These are phyloP conservation scores for Drosophila koepferae DNA, from an alignment of 2,888 invertebrate genomes.

Conservation along the genomic window DNA sequence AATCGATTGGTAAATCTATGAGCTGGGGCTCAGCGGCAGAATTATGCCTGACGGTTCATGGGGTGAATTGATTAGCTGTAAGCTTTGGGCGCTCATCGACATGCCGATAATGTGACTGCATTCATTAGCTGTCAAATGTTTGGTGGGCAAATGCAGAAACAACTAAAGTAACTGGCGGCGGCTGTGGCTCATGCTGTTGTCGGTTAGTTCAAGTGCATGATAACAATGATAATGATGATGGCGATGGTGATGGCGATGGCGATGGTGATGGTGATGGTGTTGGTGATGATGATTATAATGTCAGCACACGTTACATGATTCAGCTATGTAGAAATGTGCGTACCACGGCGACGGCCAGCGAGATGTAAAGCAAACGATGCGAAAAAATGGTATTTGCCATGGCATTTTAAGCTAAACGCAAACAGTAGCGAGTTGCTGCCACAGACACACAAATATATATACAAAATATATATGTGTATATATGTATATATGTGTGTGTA, in stretches of 20 bases:
- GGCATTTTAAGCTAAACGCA: slow-evolving; percentile 66
- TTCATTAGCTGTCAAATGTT: slow-evolving; percentile 64
- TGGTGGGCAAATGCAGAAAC: slow-evolving; percentile 45
- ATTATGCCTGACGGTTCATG: slow-evolving; percentile 18
- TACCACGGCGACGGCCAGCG: slow-evolving; percentile 52
- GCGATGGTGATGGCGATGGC: too few relatives aligned
- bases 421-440: slow-evolving; percentile 29
- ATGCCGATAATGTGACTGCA: slow-evolving; percentile 60
- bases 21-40: background rate
- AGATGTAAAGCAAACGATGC: slow-evolving; percentile 61
- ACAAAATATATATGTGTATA: too few relatives aligned
- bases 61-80: slow-evolving; percentile 37
- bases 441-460: background rate
- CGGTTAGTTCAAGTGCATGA: slow-evolving; percentile 59
- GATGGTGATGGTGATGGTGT: slow-evolving; percentile 6
- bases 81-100: slow-evolving; percentile 40
- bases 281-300: slow-evolving; percentile 29
- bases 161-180: slow-evolving; percentile 49
- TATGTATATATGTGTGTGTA: background rate
- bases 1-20: background rate
- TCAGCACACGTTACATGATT: slow-evolving; percentile 32
- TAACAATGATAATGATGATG: slow-evolving; percentile 12
- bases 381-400: slow-evolving; percentile 62
- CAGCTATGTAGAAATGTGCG: slow-evolving; percentile 63
- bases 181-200: slow-evolving; percentile 16